Percentiles rank a stretch among this genome's conserved stretches.
These are phyloP conservation scores for Scaptomyza reducta DNA, from an alignment of 2,888 invertebrate species.

Conservation along the genomic window DNA sequence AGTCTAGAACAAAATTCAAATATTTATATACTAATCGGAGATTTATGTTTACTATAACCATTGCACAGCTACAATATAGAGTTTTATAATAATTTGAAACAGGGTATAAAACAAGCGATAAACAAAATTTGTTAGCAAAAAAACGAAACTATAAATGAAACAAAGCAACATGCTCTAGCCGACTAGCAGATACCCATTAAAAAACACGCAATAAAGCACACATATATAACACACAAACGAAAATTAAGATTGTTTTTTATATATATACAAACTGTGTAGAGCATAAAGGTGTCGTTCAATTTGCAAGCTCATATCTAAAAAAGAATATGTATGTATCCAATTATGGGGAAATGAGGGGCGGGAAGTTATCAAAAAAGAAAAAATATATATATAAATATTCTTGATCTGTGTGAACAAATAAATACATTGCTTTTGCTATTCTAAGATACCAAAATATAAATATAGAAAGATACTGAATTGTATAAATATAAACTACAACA, in stretches of 20 bases:
- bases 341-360: background rate
- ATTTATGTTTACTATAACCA: background rate
- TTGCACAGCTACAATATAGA: background rate
- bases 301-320: constrained; percentile 10
- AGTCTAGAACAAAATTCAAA: no score
- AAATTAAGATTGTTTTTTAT: background rate
- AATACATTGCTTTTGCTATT: background rate
- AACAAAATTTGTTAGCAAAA: background rate
- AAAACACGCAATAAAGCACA: background rate
- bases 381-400: constrained; percentile 1
- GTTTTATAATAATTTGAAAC: background rate
- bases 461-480: no score
- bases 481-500: background rate
- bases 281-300: constrained; percentile 4
- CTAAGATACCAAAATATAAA: background rate
- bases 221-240: background rate
- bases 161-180: background rate
- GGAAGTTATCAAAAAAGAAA: background rate
- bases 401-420: constrained; percentile 1
- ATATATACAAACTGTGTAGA: constrained; percentile 5
- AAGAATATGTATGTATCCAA: constrained; percentile 1
- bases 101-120: constrained; percentile 1
- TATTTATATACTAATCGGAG: no score
- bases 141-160: background rate
- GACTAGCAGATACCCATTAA: background rate